phyloP scores from a whole-genome alignment of 2,797 vertebrate species.

The Gadopsis marmoratus region DNA sequence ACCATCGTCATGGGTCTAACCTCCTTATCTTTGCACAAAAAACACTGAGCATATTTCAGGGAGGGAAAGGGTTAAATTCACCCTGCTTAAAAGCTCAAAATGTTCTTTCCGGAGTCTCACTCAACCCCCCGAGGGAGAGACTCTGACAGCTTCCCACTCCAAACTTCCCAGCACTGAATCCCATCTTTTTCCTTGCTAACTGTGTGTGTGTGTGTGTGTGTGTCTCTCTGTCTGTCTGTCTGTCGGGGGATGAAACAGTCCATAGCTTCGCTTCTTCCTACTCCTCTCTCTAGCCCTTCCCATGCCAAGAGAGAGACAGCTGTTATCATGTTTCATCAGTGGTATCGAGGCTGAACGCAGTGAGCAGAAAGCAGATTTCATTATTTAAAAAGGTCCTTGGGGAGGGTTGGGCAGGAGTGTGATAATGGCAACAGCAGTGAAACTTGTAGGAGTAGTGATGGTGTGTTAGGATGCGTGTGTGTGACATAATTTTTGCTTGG shows the following conservation, averaged over 20 bases:
- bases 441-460: background rate
- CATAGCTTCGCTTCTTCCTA: slow-evolving; percentile 8
- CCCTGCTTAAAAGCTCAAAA: background rate
- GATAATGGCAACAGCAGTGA: slow-evolving; percentile 24
- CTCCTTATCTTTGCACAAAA: background rate
- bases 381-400: slow-evolving; percentile 52
- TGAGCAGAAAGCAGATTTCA: slow-evolving; percentile 46
- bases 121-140: background rate
- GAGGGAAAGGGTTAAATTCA: background rate
- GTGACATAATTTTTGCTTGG: background rate
- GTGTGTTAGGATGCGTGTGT: too few species aligned
- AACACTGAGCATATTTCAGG: background rate
- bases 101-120: background rate
- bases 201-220: background rate
- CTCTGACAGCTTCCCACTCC: slow-evolving; percentile 22
- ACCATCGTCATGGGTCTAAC: background rate
- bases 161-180: slow-evolving; percentile 4
- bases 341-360: slow-evolving; percentile 36
- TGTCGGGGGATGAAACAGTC: slow-evolving; percentile 31
- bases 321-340: slow-evolving; percentile 48
- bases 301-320: slow-evolving; percentile 31
- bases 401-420: slow-evolving; percentile 12
- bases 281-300: slow-evolving; percentile 16
- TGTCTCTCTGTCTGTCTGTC: background rate
- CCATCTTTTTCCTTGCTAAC: background rate